phyloP scores from a whole-genome alignment of 1,140 invertebrate genomes.

The Zaprionus capensis region DNA sequence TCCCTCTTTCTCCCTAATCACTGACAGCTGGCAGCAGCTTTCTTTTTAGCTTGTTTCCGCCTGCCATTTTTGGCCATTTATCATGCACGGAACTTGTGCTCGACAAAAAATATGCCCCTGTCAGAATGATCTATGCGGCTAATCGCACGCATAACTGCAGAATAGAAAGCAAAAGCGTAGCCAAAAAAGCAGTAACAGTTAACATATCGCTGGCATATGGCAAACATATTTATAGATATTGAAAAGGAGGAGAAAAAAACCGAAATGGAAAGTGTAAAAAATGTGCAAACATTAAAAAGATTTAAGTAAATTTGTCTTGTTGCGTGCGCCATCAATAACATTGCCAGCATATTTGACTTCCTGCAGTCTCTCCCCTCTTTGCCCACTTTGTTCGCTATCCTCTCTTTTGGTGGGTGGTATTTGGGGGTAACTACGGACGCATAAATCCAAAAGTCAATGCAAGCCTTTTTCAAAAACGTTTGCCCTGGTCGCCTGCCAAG shows the following conservation, averaged over 20 bases:
- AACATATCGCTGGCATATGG: slow-evolving; percentile 28
- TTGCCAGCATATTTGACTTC: slow-evolving; percentile 77
- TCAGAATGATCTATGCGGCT: slow-evolving; percentile 68
- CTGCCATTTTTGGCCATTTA: slow-evolving; percentile 5
- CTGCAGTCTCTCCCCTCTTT: slow-evolving; percentile 10
- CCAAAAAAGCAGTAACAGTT: slow-evolving; percentile 25
- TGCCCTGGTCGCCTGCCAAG: slow-evolving; percentile 20
- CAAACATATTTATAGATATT: slow-evolving; percentile 68
- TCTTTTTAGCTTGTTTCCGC: background rate
- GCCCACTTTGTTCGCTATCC: background rate
- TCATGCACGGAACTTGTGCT: slow-evolving; percentile 14
- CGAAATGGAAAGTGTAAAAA: slow-evolving; percentile 56
- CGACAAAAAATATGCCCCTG: slow-evolving; percentile 46
- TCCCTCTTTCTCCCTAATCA: background rate
- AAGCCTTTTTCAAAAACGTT: slow-evolving; percentile 49
- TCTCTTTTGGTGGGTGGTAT: background rate
- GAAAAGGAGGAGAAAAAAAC: slow-evolving; percentile 41
- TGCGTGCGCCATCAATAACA: slow-evolving; percentile 80
- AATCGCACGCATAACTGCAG: slow-evolving; percentile 47
- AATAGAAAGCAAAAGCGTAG: slow-evolving; percentile 23
- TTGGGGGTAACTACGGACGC: slow-evolving; percentile 32
- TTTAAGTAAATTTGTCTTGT: slow-evolving; percentile 82
- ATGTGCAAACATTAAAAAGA: slow-evolving; percentile 80
- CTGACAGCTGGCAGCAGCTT: background rate
- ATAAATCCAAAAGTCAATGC: slow-evolving; percentile 57